Evolutionary conservation across 2,113 vertebrate genomes (phyloP).

Genomic region (Columba janthina): DNA sequence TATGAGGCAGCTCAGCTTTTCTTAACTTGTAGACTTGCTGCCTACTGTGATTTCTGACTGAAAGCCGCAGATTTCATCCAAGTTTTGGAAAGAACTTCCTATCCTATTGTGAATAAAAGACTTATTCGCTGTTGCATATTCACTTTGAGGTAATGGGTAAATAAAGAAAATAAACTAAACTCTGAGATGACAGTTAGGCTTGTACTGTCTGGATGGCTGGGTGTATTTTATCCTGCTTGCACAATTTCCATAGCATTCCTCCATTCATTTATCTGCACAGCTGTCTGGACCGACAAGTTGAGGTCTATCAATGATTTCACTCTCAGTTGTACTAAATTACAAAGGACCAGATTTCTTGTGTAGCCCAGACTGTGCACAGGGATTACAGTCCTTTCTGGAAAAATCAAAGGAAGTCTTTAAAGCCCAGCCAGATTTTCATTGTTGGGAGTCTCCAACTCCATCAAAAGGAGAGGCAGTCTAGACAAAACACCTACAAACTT

Average conservation of each 20-base stretch:
- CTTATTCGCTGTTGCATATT: not conserved
- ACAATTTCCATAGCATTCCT: not conserved
- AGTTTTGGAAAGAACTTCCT: not conserved
- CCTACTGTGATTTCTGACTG: not conserved
- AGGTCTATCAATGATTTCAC: slow-evolving; percentile 7
- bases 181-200: not conserved
- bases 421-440: slow-evolving; percentile 41
- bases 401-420: slow-evolving; percentile 56
- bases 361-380: not conserved
- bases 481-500: slow-evolving; percentile 59
- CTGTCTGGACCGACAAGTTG: not conserved
- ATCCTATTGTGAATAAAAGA: not conserved
- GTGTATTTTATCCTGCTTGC: not conserved
- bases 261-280: not conserved
- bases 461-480: slow-evolving; percentile 60
- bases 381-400: slow-evolving; percentile 15
- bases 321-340: slow-evolving; percentile 5
- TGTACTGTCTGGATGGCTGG: not conserved
- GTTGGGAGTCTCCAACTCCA: slow-evolving; percentile 40
- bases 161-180: not conserved
- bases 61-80: not conserved
- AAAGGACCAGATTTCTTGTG: not conserved
- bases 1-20: not conserved
- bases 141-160: not conserved
- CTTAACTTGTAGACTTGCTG: not conserved